These are phyloP conservation scores for Eucera pruinosa DNA, from an alignment of 2,888 invertebrate species.

Conservation along the genomic window DNA sequence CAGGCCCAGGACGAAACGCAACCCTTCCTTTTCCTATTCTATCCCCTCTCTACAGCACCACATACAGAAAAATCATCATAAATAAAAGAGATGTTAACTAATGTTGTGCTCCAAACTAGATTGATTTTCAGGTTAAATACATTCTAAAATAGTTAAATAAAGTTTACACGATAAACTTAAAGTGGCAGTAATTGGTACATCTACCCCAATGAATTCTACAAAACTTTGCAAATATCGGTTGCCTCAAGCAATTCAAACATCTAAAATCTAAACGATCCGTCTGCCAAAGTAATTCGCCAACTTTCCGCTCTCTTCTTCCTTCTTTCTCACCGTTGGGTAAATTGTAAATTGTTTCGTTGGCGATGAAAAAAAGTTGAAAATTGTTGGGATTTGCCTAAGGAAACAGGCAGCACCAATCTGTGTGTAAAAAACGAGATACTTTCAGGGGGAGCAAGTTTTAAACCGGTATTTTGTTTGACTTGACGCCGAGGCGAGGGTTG, in stretches of 20 bases:
- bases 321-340: background rate
- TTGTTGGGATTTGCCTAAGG: background rate
- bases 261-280: conserved; percentile 12
- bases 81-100: too few relatives aligned
- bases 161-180: too few relatives aligned
- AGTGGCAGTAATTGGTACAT: too few relatives aligned
- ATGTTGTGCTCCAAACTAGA: too few relatives aligned
- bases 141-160: too few relatives aligned
- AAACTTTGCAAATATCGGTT: conserved; percentile 40
- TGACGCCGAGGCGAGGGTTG: background rate
- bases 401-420: too few relatives aligned
- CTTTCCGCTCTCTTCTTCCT: background rate
- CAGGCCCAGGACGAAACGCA: too few relatives aligned
- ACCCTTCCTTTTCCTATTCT: too few relatives aligned
- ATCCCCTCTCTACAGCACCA: too few relatives aligned
- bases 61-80: too few relatives aligned
- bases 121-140: too few relatives aligned
- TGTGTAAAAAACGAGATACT: background rate
- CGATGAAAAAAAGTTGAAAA: conserved; percentile 14
- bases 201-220: conserved; percentile 54
- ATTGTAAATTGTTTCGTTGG: background rate
- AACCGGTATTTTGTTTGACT: background rate
- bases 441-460: background rate
- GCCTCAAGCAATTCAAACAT: conserved; percentile 11
- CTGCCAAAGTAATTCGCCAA: background rate